A percentile compares a stretch with the other conserved stretches of the same genome.
These are phyloP conservation scores for Patella caerulea DNA, from an alignment of 2,888 invertebrate genomes.

Conservation along the genomic window DNA sequence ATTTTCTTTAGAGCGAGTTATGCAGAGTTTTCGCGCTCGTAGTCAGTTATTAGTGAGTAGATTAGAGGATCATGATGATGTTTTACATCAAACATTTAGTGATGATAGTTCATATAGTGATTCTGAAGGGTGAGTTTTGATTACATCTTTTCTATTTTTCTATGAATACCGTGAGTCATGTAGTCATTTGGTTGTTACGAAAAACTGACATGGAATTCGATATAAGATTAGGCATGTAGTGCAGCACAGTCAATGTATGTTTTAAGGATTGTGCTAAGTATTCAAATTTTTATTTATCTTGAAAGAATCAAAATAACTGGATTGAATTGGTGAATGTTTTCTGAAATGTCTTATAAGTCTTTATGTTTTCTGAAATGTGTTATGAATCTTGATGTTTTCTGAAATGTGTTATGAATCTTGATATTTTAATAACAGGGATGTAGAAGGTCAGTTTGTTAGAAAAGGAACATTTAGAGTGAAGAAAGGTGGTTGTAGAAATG, in stretches of 20 bases:
- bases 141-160: too few relatives aligned
- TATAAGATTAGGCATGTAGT: not conserved
- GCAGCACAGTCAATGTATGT: not conserved
- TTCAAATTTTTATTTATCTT: too few relatives aligned
- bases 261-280: too few relatives aligned
- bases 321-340: not conserved
- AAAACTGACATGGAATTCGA: not conserved
- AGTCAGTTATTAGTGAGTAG: constrained; percentile 68
- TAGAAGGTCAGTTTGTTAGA: constrained; percentile 37
- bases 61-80: constrained; percentile 70
- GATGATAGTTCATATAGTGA: constrained; percentile 46
- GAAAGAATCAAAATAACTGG: too few relatives aligned
- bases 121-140: constrained; percentile 25
- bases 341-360: not conserved
- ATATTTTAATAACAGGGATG: constrained; percentile 15
- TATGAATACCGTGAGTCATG: too few relatives aligned
- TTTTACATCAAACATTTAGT: constrained; percentile 65
- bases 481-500: constrained; percentile 29
- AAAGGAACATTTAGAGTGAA: constrained; percentile 60
- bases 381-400: not conserved
- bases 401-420: not conserved
- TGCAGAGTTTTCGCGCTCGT: constrained; percentile 71
- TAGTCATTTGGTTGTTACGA: too few relatives aligned
- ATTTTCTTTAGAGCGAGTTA: constrained; percentile 69
- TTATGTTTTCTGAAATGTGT: too few relatives aligned